Evolutionary conservation across 2,888 invertebrate species (phyloP).

Genomic region (Meiosimyza platycephala): DNA sequence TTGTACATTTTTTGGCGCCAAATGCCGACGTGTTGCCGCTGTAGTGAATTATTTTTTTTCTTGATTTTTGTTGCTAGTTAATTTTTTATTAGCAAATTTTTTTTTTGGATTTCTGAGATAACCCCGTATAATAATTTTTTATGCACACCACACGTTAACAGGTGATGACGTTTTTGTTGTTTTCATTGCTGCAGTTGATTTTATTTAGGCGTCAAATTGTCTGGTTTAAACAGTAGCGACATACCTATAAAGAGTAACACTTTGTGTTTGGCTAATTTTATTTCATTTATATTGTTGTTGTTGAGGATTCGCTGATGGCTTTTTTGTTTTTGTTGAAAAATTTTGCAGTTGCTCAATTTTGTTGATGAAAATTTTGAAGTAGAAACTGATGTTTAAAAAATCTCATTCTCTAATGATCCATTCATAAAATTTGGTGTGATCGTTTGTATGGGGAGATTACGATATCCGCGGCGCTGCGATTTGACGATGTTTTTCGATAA

Average conservation of each 20-base stretch:
- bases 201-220: conserved; percentile 31
- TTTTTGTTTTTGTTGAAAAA: conserved; percentile 16
- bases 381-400: no score
- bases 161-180: conserved; percentile 30
- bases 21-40: conserved; percentile 3
- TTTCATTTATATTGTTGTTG: conserved; percentile 13
- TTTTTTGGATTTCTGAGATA: background rate
- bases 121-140: conserved; percentile 19
- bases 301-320: background rate
- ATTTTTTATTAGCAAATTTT: background rate
- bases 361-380: background rate
- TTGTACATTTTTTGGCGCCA: conserved; percentile 36
- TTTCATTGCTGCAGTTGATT: conserved; percentile 29
- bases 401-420: no score
- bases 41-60: conserved; percentile 24
- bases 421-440: no score
- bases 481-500: no score
- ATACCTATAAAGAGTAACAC: conserved; percentile 9
- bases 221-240: conserved; percentile 29
- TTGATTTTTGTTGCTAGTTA: no score
- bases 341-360: conserved; percentile 35
- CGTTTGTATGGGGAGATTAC: no score
- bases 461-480: no score
- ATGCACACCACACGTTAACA: conserved; percentile 10
- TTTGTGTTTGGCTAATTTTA: conserved; percentile 20